A percentile compares a stretch with the other conserved stretches of the same genome.
These are phyloP conservation scores for Lanistes nyassanus DNA, from an alignment of 1,140 invertebrate species.

Conservation along the genomic window DNA sequence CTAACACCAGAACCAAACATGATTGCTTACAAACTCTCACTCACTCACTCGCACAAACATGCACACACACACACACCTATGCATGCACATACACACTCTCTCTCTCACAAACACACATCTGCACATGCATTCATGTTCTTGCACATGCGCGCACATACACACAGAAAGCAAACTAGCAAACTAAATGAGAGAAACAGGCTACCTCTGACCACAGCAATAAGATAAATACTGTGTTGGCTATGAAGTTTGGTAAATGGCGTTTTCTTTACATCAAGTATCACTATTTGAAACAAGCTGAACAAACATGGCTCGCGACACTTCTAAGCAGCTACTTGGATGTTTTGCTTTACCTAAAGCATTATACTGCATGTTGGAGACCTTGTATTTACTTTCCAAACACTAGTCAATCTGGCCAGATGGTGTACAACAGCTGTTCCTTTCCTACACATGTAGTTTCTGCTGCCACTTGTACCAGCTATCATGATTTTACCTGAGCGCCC, in stretches of 20 bases:
- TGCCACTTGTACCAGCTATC: neutral
- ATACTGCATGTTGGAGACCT: no score
- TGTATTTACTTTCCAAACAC: no score
- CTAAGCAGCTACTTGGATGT: neutral
- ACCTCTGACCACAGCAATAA: neutral
- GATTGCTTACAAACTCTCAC: no score
- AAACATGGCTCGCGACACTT: neutral
- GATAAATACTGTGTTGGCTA: no score
- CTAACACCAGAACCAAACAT: no score
- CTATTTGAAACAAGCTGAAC: neutral
- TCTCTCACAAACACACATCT: conserved; percentile 24
- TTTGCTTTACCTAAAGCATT: no score
- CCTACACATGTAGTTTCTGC: conserved; percentile 1
- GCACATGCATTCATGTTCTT: conserved; percentile 18
- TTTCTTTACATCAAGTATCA: neutral
- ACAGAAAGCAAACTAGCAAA: neutral
- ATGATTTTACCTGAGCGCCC: neutral
- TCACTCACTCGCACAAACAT: conserved; percentile 21
- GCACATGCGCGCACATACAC: conserved; percentile 7
- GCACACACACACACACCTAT: conserved; percentile 7
- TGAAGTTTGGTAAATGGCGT: neutral
- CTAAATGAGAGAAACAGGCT: neutral
- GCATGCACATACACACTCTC: conserved; percentile 14
- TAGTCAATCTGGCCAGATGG: neutral
- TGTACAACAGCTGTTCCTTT: neutral